These are phyloP conservation scores for Onychomys leucogaster DNA, from an alignment of 2,797 vertebrate species.

Conservation along the genomic window DNA sequence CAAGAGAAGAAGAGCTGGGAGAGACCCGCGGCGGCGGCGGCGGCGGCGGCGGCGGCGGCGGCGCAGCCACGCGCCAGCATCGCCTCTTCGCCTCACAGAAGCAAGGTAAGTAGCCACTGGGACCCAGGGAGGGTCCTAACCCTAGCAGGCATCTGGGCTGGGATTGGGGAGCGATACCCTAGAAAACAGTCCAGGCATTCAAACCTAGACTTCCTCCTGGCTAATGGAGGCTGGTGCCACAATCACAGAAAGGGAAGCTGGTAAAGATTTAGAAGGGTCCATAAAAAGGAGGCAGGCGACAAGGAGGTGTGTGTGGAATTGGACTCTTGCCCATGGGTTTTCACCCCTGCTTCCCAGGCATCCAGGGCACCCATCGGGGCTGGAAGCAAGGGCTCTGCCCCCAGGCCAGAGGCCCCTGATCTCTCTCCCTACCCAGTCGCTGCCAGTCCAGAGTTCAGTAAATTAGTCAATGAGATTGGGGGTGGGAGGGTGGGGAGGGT, in stretches of 20 bases:
- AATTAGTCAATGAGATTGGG: slow-evolving; percentile 79
- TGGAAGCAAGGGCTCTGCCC: slow-evolving; percentile 10
- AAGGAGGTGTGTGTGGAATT: not conserved
- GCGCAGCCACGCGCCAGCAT: slow-evolving; percentile 33
- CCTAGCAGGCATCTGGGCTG: not conserved
- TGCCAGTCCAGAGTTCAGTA: slow-evolving; percentile 59
- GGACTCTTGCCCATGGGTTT: not conserved
- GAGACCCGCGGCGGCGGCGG: slow-evolving; percentile 47
- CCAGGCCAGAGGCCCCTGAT: not conserved
- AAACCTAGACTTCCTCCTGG: slow-evolving; percentile 27
- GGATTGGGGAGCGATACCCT: not conserved
- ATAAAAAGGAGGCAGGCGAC: not conserved
- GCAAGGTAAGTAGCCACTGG: slow-evolving; percentile 73
- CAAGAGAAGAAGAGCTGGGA: slow-evolving; percentile 80
- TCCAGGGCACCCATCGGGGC: not conserved
- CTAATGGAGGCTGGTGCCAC: slow-evolving; percentile 44
- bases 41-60: not conserved
- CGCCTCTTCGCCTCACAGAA: not conserved
- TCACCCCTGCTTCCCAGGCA: not conserved
- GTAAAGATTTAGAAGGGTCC: not conserved
- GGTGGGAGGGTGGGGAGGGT: slow-evolving; percentile 64
- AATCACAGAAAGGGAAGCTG: slow-evolving; percentile 50
- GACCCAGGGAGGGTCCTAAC: not conserved
- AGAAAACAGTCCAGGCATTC: not conserved
- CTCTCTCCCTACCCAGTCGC: slow-evolving; percentile 27